Evolutionary conservation across 1,140 invertebrate species (phyloP).

Genomic region (Rhyzopertha dominica): DNA sequence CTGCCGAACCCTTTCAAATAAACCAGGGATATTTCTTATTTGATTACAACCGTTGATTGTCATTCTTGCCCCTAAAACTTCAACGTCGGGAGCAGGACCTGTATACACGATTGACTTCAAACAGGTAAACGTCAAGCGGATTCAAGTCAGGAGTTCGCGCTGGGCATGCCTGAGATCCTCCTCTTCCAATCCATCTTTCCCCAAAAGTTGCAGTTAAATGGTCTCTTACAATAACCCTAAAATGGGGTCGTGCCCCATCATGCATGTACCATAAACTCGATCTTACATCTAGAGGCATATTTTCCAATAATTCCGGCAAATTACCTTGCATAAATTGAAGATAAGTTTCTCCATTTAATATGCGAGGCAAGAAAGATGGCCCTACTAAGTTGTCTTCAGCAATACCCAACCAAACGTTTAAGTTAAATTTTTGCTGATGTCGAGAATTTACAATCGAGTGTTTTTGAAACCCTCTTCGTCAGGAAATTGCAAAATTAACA

Average conservation of each 20-base stretch:
- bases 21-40: too few species aligned
- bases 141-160: conserved; percentile 37
- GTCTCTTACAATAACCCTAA: conserved; percentile 22
- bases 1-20: too few species aligned
- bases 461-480: too few species aligned
- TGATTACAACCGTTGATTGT: too few species aligned
- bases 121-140: conserved; percentile 34
- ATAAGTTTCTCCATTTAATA: conserved; percentile 34
- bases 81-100: too few species aligned
- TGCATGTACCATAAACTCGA: conserved; percentile 35
- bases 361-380: conserved; percentile 36
- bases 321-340: conserved; percentile 32
- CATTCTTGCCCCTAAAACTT: too few species aligned
- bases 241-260: conserved; percentile 27
- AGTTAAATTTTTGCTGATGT: too few species aligned
- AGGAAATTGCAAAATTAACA: too few species aligned
- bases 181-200: conserved; percentile 35
- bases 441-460: too few species aligned
- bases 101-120: too few species aligned
- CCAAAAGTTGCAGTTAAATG: conserved; percentile 32
- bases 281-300: conserved; percentile 25
- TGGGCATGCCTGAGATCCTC: conserved; percentile 34
- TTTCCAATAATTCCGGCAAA: conserved; percentile 28
- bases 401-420: conserved; percentile 40
- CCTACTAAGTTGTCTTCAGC: conserved; percentile 35